phyloP scores from a whole-genome alignment of 2,888 invertebrate species.

The Poecilus cupreus region DNA sequence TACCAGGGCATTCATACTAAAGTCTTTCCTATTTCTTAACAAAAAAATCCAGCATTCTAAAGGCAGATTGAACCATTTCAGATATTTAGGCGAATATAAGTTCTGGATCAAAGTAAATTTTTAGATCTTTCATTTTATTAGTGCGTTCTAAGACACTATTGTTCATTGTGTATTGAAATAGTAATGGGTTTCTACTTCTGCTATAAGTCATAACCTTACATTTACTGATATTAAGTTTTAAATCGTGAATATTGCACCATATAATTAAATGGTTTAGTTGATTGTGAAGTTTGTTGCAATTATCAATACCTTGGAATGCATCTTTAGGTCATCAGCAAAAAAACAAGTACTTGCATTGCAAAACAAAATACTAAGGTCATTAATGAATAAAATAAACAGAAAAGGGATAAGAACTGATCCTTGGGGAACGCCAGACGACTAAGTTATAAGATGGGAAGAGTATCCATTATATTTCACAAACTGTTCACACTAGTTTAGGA shows the following conservation, averaged over 20 bases:
- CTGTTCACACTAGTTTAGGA: no score
- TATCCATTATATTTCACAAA: no score
- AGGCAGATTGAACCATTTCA: neutral
- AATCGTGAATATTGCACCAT: neutral
- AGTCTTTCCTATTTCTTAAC: neutral
- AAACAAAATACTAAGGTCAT: neutral
- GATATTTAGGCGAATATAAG: neutral
- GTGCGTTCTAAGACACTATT: neutral
- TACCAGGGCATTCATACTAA: neutral
- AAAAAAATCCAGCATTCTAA: neutral
- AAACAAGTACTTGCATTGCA: neutral
- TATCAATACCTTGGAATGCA: neutral
- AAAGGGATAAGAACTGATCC: no score
- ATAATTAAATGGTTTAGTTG: neutral
- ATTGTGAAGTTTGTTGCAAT: neutral
- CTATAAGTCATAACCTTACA: neutral
- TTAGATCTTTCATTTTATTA: neutral
- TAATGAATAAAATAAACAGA: neutral
- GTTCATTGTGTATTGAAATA: neutral
- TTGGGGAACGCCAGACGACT: no score
- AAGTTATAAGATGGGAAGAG: no score
- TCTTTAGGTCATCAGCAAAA: neutral
- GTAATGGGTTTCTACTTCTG: neutral
- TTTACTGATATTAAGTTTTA: neutral
- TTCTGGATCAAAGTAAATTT: neutral